Conservation (phyloP, 2,113 vertebrate species). For the Otus sunia region DNA sequence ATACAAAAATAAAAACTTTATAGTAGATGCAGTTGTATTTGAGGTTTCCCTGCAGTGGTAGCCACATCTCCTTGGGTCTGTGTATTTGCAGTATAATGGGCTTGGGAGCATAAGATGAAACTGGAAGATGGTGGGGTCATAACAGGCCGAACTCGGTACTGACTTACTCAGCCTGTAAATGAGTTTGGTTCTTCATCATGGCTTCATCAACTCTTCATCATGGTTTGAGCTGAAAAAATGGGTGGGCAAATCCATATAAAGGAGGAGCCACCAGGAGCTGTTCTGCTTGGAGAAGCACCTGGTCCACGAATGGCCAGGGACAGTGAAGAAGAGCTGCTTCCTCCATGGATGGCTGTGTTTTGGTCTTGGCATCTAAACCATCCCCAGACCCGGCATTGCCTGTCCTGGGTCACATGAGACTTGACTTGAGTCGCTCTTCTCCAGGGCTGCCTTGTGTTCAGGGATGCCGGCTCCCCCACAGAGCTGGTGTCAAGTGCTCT, state of each 20-base stretch:
- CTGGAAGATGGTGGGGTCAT: neutral
- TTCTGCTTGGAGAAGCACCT: neutral
- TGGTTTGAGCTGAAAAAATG: neutral
- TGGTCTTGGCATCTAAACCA: neutral
- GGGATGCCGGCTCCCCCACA: neutral
- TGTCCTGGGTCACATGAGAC: fast-evolving
- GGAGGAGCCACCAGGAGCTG: neutral
- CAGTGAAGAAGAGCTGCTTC: neutral
- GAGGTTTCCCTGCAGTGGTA: neutral
- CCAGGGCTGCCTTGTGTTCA: neutral
- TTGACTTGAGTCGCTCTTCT: neutral
- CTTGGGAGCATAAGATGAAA: neutral
- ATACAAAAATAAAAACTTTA: neutral
- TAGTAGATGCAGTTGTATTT: neutral
- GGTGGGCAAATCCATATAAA: neutral
- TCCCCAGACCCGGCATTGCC: neutral
- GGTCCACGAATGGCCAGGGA: neutral
- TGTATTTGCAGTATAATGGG: neutral
- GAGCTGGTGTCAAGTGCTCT: fast-evolving
- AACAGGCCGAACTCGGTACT: neutral
- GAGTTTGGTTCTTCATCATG: neutral
- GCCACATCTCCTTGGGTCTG: neutral
- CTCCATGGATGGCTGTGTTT: fast-evolving
- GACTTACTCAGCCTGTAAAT: neutral
- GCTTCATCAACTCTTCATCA: neutral